Percentiles rank a stretch among this genome's conserved stretches.
Conservation (phyloP, 2,113 vertebrate species). For the Emydura subglobosa region DNA sequence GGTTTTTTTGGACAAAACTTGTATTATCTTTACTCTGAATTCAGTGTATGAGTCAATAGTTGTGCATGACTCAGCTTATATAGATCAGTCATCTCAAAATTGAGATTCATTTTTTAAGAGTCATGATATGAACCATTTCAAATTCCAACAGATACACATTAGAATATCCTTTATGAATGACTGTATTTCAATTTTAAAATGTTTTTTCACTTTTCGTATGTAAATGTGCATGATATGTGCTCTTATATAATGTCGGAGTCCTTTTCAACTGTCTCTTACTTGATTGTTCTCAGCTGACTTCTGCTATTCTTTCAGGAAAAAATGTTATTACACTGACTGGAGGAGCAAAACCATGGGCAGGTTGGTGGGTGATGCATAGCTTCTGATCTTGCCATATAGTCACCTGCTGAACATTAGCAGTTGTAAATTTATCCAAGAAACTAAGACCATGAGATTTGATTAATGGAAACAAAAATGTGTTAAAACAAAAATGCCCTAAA, state of each 20-base stretch:
- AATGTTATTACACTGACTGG: conserved; percentile 96
- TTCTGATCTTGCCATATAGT: conserved; percentile 70
- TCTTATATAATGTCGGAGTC: not conserved
- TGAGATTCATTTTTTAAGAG: not conserved
- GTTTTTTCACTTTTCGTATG: not conserved
- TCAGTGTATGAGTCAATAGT: not conserved
- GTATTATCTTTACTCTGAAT: not conserved
- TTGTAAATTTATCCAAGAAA: conserved; percentile 76
- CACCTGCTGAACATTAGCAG: conserved; percentile 61
- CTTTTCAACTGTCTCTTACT: conserved; percentile 17
- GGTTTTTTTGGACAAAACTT: not conserved
- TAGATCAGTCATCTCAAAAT: not conserved
- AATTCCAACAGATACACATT: not conserved
- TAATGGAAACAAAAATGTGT: conserved; percentile 21
- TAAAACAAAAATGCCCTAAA: conserved; percentile 32
- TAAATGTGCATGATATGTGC: conserved; percentile 1
- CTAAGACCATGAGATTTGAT: conserved; percentile 29
- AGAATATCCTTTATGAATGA: not conserved
- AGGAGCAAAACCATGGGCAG: conserved; percentile 95
- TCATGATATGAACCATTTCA: not conserved
- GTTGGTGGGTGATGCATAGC: conserved; percentile 83
- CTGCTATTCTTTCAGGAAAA: conserved; percentile 90
- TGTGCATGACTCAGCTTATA: not conserved
- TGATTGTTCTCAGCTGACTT: conserved; percentile 68
- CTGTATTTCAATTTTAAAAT: not conserved